Percentiles rank a stretch among this genome's conserved stretches.
Evolutionary conservation across 2,888 invertebrate genomes (phyloP).

Genomic region (Trichacis sp.): DNA sequence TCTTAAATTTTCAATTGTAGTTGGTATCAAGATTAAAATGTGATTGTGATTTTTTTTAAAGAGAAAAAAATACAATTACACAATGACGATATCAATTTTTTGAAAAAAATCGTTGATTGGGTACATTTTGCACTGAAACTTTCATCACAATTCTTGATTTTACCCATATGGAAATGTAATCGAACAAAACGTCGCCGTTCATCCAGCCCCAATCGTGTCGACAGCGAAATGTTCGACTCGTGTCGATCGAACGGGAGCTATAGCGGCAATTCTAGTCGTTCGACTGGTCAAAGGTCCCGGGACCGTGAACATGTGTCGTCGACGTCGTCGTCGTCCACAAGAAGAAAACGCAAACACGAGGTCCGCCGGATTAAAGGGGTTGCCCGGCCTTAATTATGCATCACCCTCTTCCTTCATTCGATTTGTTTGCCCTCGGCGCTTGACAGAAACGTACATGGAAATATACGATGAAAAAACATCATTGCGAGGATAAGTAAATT

Average conservation of each 20-base stretch:
- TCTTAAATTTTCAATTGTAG: too few relatives aligned
- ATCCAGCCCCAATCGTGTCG: constrained; percentile 58
- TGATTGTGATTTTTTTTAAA: too few relatives aligned
- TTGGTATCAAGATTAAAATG: too few relatives aligned
- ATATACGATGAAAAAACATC: constrained; percentile 12
- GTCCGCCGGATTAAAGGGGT: constrained; percentile 58
- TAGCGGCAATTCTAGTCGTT: constrained; percentile 51
- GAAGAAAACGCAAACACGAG: constrained; percentile 60
- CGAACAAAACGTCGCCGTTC: constrained; percentile 40
- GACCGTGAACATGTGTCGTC: constrained; percentile 39
- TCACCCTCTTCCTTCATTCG: constrained; percentile 42
- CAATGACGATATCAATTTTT: too few relatives aligned
- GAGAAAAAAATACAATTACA: too few relatives aligned
- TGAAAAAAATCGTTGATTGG: too few relatives aligned
- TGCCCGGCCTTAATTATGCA: constrained; percentile 60
- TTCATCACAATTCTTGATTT: too few relatives aligned
- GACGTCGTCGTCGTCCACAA: constrained; percentile 40
- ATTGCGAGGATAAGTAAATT: background rate
- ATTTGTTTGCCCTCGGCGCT: constrained; percentile 26
- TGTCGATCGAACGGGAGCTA: constrained; percentile 46
- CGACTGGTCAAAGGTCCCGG: constrained; percentile 54
- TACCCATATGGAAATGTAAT: constrained; percentile 43
- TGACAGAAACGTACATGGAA: too few relatives aligned
- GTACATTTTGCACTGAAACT: too few relatives aligned
- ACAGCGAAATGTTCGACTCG: constrained; percentile 50